These are phyloP conservation scores for Vanessa cardui DNA, from an alignment of 2,888 invertebrate species.

Conservation along the genomic window DNA sequence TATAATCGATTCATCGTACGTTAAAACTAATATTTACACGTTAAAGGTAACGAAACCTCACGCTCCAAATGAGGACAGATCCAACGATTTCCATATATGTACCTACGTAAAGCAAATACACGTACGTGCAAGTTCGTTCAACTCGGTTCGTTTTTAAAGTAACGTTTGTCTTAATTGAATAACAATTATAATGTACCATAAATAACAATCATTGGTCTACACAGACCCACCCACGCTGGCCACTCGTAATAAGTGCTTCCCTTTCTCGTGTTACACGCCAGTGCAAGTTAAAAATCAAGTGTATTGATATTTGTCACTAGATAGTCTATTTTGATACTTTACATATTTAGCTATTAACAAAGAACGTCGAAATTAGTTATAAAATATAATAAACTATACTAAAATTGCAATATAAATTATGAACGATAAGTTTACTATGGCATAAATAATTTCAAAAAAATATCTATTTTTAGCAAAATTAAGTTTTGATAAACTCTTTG, in stretches of 20 bases:
- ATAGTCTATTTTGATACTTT: not conserved
- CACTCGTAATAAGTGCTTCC: constrained; percentile 47
- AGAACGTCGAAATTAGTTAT: too few relatives aligned
- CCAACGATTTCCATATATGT: not conserved
- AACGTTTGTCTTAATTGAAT: constrained; percentile 57
- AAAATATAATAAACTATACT: too few relatives aligned
- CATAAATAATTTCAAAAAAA: too few relatives aligned
- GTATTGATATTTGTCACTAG: not conserved
- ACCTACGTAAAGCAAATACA: not conserved
- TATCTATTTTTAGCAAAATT: too few relatives aligned
- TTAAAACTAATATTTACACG: too few relatives aligned
- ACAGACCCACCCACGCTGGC: constrained; percentile 47
- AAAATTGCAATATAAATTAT: too few relatives aligned
- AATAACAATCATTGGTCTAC: constrained; percentile 70
- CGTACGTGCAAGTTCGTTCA: constrained; percentile 22
- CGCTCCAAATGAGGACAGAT: too few relatives aligned
- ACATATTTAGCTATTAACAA: too few relatives aligned
- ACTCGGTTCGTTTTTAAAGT: constrained; percentile 24
- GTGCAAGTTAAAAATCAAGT: not conserved
- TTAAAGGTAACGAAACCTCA: too few relatives aligned
- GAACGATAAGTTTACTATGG: too few relatives aligned
- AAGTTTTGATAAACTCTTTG: too few relatives aligned
- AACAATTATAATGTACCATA: constrained; percentile 65
- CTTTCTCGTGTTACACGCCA: constrained; percentile 24
- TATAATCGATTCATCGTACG: too few relatives aligned